Evolutionary conservation across 2,888 invertebrate species (phyloP).

Genomic region (Beris chalybata): DNA sequence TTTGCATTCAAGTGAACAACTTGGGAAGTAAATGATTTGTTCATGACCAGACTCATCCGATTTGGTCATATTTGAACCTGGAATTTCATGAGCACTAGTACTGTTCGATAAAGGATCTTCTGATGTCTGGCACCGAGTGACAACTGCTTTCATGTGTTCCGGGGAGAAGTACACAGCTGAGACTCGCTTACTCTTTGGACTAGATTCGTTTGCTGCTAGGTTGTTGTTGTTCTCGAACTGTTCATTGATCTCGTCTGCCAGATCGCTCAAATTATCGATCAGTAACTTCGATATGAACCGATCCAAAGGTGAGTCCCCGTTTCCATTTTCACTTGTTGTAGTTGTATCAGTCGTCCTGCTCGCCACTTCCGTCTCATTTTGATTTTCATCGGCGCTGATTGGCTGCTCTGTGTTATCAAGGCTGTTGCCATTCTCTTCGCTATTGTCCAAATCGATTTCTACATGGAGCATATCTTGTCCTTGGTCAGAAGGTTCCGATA

Average conservation of each 20-base stretch:
- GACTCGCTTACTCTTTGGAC: constrained; percentile 17
- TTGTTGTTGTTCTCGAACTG: constrained; percentile 51
- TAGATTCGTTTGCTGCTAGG: constrained; percentile 32
- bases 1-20: constrained; percentile 33
- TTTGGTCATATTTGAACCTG: not conserved
- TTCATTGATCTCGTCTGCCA: constrained; percentile 57
- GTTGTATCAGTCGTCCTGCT: constrained; percentile 24
- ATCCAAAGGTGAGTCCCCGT: constrained; percentile 48
- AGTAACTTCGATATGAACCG: constrained; percentile 60
- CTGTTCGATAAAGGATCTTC: not conserved
- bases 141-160: constrained; percentile 10
- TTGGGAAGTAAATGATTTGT: constrained; percentile 37
- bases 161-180: constrained; percentile 10
- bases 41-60: constrained; percentile 8
- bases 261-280: constrained; percentile 59
- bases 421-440: constrained; percentile 18
- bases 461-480: constrained; percentile 38
- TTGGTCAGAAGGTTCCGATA: constrained; percentile 26
- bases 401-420: not conserved
- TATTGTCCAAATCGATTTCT: constrained; percentile 31
- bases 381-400: constrained; percentile 24
- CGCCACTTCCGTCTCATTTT: not conserved
- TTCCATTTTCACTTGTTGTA: constrained; percentile 32
- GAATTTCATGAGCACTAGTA: not conserved
- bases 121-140: not conserved